These are phyloP conservation scores for Rhagoletis pomonella DNA, from an alignment of 1,140 invertebrate genomes.

Conservation along the genomic window DNA sequence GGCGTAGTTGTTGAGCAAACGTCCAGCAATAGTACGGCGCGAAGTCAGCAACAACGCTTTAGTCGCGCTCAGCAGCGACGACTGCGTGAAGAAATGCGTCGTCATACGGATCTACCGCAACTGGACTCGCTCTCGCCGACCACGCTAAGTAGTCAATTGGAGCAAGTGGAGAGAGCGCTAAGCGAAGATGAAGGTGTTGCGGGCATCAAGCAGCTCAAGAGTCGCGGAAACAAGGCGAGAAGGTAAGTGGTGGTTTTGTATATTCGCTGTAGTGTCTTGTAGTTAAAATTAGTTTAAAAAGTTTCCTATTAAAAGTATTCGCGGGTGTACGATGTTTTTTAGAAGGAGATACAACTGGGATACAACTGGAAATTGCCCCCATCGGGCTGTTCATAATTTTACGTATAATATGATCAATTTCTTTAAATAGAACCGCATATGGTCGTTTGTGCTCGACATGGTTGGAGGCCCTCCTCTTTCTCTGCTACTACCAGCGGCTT, in stretches of 20 bases:
- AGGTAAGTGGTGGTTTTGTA: conserved; percentile 30
- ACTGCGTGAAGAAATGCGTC: conserved; percentile 45
- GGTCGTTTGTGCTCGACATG: too few species aligned
- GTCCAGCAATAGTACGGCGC: conserved; percentile 14
- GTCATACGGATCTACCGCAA: conserved; percentile 42
- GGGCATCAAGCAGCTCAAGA: neutral
- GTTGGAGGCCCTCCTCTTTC: too few species aligned
- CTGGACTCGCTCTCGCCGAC: neutral
- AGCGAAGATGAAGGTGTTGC: conserved; percentile 17
- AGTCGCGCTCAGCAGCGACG: conserved; percentile 43
- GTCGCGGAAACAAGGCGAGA: neutral
- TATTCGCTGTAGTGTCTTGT: neutral
- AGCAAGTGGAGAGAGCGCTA: neutral
- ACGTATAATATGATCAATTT: too few species aligned
- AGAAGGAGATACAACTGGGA: too few species aligned
- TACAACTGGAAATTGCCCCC: too few species aligned
- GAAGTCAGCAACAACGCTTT: neutral
- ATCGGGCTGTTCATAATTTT: too few species aligned
- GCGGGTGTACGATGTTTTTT: too few species aligned
- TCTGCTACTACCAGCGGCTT: too few species aligned
- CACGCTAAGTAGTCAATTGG: neutral
- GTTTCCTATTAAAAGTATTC: too few species aligned
- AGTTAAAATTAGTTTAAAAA: neutral
- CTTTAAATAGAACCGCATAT: too few species aligned
- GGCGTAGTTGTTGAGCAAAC: conserved; percentile 23